Evolutionary conservation across 2,113 vertebrate species (phyloP).

Genomic region (Chauna torquata): DNA sequence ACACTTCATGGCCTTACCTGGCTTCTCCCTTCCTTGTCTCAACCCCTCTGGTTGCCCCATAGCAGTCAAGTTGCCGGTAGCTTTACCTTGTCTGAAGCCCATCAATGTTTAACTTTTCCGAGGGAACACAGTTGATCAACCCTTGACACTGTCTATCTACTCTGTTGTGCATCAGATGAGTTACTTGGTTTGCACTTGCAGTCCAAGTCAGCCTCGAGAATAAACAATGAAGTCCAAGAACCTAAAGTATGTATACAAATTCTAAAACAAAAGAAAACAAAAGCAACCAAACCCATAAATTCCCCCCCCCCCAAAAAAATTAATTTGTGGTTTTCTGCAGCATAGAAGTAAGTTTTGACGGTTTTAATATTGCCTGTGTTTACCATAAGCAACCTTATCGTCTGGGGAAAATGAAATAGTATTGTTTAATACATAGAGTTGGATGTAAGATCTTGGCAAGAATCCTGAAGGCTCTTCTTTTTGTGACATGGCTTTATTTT

Average conservation of each 20-base stretch:
- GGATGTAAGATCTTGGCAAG: background rate
- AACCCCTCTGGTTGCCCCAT: background rate
- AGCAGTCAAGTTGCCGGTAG: background rate
- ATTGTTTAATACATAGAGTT: background rate
- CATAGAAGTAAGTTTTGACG: background rate
- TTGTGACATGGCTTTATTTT: background rate
- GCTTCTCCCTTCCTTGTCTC: background rate
- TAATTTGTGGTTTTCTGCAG: conserved; percentile 27
- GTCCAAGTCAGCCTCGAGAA: background rate
- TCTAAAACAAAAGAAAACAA: background rate
- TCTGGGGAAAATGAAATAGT: background rate
- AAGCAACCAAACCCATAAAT: background rate
- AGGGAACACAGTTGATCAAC: background rate
- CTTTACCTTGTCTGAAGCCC: background rate
- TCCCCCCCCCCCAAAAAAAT: background rate
- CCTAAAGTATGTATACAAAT: background rate
- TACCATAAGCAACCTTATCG: background rate
- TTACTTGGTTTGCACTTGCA: background rate
- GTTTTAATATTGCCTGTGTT: background rate
- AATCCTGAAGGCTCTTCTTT: background rate
- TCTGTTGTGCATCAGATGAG: background rate
- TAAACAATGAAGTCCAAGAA: background rate
- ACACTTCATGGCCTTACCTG: background rate
- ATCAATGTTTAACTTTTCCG: conserved; percentile 62
- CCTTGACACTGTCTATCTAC: background rate